Evolutionary conservation across 2,888 invertebrate genomes (phyloP).

Genomic region (Pseudanteris insignis): DNA sequence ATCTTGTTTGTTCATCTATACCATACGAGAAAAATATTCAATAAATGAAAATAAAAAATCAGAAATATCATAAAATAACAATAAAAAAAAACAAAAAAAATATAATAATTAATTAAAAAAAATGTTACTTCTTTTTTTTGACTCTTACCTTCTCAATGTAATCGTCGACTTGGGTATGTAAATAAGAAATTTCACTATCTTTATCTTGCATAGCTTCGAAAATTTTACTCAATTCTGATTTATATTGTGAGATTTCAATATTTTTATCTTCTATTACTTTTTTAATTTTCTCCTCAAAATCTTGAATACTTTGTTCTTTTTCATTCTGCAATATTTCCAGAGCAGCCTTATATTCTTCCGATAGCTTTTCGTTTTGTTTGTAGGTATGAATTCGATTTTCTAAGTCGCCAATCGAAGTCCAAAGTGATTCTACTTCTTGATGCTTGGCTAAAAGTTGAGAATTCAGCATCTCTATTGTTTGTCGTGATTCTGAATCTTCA

Average conservation of each 20-base stretch:
- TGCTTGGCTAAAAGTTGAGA: conserved; percentile 52
- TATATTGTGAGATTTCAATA: conserved; percentile 44
- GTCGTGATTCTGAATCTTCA: conserved; percentile 49
- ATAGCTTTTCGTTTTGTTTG: conserved; percentile 45
- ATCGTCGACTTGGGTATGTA: conserved; percentile 49
- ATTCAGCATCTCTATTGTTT: conserved; percentile 48
- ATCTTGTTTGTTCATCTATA: conserved; percentile 47
- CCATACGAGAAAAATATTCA: too few relatives aligned
- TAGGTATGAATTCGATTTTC: conserved; percentile 48
- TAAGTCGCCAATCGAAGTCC: conserved; percentile 43
- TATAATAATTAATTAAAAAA: too few relatives aligned
- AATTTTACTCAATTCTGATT: conserved; percentile 46
- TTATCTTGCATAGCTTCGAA: conserved; percentile 45
- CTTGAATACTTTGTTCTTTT: conserved; percentile 49
- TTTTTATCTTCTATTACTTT: conserved; percentile 48
- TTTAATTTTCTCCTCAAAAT: conserved; percentile 49
- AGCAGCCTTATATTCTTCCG: conserved; percentile 46
- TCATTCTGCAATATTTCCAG: conserved; percentile 50
- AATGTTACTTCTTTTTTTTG: neutral
- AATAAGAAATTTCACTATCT: conserved; percentile 51
- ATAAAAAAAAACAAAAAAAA: too few relatives aligned
- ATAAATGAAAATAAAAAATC: too few relatives aligned
- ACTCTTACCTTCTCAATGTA: conserved; percentile 40
- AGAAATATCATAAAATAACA: too few relatives aligned
- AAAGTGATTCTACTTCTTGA: conserved; percentile 50